Evolutionary conservation across 35 echinoderm and acorn worm species (phyloP).

Genomic region (Lytechinus pictus): DNA sequence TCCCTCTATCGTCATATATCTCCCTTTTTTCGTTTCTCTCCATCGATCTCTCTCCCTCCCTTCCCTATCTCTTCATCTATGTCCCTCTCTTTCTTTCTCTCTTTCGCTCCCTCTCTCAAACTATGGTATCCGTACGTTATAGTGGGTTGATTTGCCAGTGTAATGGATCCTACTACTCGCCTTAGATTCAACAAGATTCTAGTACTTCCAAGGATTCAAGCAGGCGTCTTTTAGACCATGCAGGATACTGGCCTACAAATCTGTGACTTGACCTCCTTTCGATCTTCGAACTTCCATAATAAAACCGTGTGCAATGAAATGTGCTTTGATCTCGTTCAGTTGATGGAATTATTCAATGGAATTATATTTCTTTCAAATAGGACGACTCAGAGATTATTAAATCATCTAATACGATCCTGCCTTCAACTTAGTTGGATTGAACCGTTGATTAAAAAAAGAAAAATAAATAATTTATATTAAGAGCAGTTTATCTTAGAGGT

Average conservation of each 20-base stretch:
- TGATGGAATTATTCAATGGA: no score
- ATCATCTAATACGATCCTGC: no score
- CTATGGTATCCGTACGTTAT: background rate
- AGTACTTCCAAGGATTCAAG: background rate
- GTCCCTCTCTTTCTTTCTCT: background rate
- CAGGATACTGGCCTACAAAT: conserved; percentile 11
- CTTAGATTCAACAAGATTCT: background rate
- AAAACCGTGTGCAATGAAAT: background rate
- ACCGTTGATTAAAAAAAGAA: no score
- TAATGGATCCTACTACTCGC: background rate
- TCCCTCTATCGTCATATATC: background rate
- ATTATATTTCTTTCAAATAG: no score
- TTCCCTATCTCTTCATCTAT: background rate
- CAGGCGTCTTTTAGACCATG: background rate
- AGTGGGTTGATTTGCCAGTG: background rate
- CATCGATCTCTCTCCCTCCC: background rate
- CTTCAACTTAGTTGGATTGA: no score
- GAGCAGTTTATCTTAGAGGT: no score
- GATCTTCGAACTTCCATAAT: background rate
- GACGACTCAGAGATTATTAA: no score
- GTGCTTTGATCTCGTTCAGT: background rate
- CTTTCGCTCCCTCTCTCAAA: background rate
- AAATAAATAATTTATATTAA: no score
- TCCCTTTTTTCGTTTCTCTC: background rate
- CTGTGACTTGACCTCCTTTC: background rate